phyloP scores from a whole-genome alignment of 2,113 vertebrate species.

The Macrotis lagotis region DNA sequence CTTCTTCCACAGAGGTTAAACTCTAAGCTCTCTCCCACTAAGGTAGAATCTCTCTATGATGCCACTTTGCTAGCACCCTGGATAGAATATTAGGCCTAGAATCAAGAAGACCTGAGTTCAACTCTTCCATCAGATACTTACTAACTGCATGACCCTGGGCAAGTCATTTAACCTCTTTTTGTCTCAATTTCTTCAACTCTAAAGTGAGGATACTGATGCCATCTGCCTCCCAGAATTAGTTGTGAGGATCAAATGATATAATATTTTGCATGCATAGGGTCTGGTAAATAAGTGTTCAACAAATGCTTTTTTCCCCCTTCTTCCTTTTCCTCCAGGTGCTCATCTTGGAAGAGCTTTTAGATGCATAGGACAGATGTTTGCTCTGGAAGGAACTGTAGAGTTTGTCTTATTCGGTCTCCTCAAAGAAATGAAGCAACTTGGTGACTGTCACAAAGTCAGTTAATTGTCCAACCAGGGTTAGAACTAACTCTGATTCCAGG shows the following conservation, averaged over 20 bases:
- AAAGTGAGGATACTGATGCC: neutral
- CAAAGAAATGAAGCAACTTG: neutral
- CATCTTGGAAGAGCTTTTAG: neutral
- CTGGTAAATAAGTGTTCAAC: neutral
- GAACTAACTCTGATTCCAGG: neutral
- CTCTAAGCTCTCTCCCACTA: too few relatives aligned
- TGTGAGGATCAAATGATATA: neutral
- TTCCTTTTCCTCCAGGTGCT: constrained; percentile 42
- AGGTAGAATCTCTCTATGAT: neutral
- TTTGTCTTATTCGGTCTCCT: neutral
- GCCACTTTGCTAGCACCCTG: neutral
- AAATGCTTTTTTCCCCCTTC: neutral
- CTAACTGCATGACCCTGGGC: neutral
- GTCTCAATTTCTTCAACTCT: neutral
- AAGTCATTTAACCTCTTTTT: neutral
- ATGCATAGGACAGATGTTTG: neutral
- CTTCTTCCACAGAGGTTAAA: neutral
- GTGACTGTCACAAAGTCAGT: neutral
- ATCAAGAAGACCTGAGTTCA: neutral
- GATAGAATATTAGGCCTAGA: neutral
- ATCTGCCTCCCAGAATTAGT: neutral
- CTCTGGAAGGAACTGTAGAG: neutral
- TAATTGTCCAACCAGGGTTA: neutral
- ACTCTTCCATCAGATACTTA: neutral
- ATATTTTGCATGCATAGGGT: neutral